Percentiles rank a stretch among this genome's conserved stretches.
phyloP scores from a whole-genome alignment of 1,140 invertebrate genomes.

The Eulimnadia texana region DNA sequence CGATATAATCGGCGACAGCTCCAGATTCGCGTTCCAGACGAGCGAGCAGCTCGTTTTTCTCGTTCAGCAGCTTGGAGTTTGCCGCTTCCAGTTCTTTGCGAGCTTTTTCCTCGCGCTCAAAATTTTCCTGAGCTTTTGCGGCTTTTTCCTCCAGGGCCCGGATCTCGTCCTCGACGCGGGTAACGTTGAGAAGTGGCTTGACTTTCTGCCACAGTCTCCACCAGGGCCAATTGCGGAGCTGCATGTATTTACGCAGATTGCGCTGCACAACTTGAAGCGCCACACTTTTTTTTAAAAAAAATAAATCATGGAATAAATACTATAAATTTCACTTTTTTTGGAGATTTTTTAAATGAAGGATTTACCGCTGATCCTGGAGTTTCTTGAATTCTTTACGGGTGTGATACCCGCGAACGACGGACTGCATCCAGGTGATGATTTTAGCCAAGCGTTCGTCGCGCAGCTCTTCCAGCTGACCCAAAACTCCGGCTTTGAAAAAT shows the following conservation, averaged over 20 bases:
- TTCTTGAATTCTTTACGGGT: constrained; percentile 89
- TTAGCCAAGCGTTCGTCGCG: constrained; percentile 96
- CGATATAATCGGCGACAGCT: constrained; percentile 72
- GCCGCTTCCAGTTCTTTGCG: constrained; percentile 91
- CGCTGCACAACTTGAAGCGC: constrained; percentile 95
- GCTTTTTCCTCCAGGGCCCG: constrained; percentile 84
- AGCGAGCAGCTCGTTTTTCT: constrained; percentile 79
- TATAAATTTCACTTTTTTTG: background rate
- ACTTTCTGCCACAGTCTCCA: constrained; percentile 99
- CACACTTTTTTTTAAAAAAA: constrained; percentile 40
- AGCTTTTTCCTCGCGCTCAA: constrained; percentile 85
- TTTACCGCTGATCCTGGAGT: constrained; percentile 86
- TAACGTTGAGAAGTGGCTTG: constrained; percentile 96
- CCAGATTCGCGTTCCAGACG: constrained; percentile 84
- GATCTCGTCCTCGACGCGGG: constrained; percentile 95
- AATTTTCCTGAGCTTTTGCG: constrained; percentile 79
- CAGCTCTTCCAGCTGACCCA: constrained; percentile 99
- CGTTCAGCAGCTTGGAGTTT: constrained; percentile 75
- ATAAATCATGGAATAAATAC: background rate
- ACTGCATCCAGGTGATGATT: constrained; percentile 97
- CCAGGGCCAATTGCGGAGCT: constrained; percentile 98
- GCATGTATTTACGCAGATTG: constrained; percentile 96
- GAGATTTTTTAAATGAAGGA: background rate
- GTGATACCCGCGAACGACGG: constrained; percentile 71
- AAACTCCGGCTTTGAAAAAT: constrained; percentile 99